Evolutionary conservation across 2,888 invertebrate species (phyloP), one percentile per base, ranked within the genome.

Genomic region (Dromius quadrimaculatus): DNA sequence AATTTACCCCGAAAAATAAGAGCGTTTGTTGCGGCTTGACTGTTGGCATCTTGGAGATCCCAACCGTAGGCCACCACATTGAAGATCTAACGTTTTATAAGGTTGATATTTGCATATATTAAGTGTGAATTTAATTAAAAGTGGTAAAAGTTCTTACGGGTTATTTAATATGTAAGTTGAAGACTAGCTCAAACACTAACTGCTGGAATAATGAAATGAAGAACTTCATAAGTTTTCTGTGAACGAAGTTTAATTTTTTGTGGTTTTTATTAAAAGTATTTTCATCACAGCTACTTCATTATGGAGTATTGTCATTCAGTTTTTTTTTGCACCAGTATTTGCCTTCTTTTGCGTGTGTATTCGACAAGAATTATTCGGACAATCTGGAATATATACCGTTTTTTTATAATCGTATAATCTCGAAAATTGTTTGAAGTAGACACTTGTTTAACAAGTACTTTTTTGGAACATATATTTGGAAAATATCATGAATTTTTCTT

Each of bases 31-130:
- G 50, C 50, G 50, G n/a, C n/a, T n/a, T n/a, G n/a, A 54, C 50
- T 54, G 50, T 54, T 54, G 50, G 50, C 28, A 23, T 54, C 50
- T 54, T 28, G 50, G 28, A 28, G 28, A 47, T 23, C 15, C 50
- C 50, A 28, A 23, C 50, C 50, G 28, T 54, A 28, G n/a, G n/a
- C n/a, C n/a, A 15, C 50, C 50, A 54, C 50, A 54, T 54, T 54
- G 15, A 54, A 34, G 65, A 65, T 50, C 11, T 65, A 50, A 32
- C 45, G 50, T 47, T 65, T 65, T 65, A 47, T 50, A 47, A 65
- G 22, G 50, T 50, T 65, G 65, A 50, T 22, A 65, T 65, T 65
- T 65, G 65, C 65, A 65, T 65, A 65, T 65, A 47, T 65, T 65
- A 64, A 61, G 61, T 61, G 61, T 61, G 61, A 61, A 61, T 61